phyloP scores from a whole-genome alignment of 2,797 vertebrate species.

The Selene dorsalis region DNA sequence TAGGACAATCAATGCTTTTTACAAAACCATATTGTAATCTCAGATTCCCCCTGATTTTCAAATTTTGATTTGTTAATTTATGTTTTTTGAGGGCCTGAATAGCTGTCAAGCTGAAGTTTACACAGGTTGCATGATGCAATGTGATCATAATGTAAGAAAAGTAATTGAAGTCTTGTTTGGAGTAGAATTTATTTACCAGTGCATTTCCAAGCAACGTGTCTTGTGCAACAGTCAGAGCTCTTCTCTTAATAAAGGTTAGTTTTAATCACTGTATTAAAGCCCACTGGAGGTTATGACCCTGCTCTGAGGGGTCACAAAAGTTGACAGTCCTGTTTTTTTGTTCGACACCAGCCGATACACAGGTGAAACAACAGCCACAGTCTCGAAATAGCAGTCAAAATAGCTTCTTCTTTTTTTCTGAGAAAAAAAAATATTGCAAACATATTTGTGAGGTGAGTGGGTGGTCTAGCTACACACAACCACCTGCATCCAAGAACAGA shows the following conservation, averaged over 20 bases:
- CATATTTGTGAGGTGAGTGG: constrained; percentile 43
- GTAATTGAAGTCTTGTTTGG: not conserved
- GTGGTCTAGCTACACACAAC: constrained; percentile 38
- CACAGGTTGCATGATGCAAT: not conserved
- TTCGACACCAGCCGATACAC: constrained; percentile 23
- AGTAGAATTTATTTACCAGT: not conserved
- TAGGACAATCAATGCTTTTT: not conserved
- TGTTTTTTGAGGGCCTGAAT: not conserved
- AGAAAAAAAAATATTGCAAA: constrained; percentile 46
- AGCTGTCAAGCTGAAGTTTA: not conserved
- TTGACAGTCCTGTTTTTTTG: not conserved
- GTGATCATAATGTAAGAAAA: not conserved
- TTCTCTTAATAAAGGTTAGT: not conserved
- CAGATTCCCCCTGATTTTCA: not conserved
- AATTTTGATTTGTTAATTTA: not conserved
- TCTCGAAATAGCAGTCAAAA: constrained; percentile 35
- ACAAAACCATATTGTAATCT: not conserved
- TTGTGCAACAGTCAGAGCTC: not conserved
- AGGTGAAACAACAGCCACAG: constrained; percentile 42
- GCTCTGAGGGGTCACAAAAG: not conserved
- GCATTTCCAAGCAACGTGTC: not conserved
- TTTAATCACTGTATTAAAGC: not conserved
- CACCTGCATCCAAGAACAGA: constrained; percentile 57
- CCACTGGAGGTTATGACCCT: not conserved
- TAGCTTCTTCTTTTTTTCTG: not conserved